A percentile compares a stretch with the other conserved stretches of the same genome.
Conservation (phyloP, 2,888 invertebrate genomes). For the Formica aserva region DNA sequence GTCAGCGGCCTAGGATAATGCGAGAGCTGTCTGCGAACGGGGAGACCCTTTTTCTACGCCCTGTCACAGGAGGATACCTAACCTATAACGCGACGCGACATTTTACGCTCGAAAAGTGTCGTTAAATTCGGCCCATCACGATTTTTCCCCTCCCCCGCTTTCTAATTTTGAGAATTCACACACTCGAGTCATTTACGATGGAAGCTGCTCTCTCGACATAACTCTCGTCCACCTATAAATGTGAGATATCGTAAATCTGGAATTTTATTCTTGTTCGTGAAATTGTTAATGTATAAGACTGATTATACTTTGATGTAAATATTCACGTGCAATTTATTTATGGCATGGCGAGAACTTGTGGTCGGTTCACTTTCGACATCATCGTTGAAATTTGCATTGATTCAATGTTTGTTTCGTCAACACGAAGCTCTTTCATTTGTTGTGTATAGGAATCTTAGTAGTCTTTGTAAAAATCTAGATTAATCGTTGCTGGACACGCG, state of each 20-base stretch:
- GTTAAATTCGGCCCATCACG: neutral
- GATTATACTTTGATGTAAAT: no score
- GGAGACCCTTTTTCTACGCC: neutral
- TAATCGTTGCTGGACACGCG: neutral
- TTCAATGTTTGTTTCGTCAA: neutral
- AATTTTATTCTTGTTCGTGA: neutral
- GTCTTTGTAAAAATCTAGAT: neutral
- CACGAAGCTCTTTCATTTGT: neutral
- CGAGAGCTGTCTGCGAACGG: neutral
- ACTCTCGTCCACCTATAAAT: neutral
- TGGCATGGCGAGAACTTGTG: neutral
- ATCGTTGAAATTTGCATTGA: neutral
- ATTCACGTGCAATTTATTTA: neutral
- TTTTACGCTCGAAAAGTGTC: neutral
- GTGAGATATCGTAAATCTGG: neutral
- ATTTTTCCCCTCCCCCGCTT: neutral
- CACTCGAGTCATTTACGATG: neutral
- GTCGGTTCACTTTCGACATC: constrained; percentile 10
- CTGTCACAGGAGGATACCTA: neutral
- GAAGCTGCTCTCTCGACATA: neutral
- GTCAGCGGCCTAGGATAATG: constrained; percentile 33
- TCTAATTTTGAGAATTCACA: neutral
- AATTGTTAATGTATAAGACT: neutral
- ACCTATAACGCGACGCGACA: neutral
- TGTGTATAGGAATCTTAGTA: neutral